Conservation (phyloP, 2,888 invertebrate species). For the Calliopum simillimum region DNA sequence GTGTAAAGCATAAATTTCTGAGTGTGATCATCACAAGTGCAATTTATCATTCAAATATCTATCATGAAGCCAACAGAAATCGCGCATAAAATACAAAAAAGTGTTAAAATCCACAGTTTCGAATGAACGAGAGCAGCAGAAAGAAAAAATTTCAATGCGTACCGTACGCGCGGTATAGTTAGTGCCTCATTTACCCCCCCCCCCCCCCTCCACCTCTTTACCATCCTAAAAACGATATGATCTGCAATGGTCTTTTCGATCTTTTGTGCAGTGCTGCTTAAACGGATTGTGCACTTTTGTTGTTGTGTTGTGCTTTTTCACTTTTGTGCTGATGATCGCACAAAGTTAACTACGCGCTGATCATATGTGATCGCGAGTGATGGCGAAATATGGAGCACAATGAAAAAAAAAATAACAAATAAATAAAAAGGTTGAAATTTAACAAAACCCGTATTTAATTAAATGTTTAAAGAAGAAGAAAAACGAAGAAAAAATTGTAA, state of each 20-base stretch:
- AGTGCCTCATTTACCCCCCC: no score
- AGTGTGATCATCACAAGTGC: constrained; percentile 7
- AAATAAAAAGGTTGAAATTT: constrained; percentile 12
- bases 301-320: constrained; percentile 22
- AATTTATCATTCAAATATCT: not conserved
- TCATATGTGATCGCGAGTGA: constrained; percentile 19
- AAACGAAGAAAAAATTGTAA: constrained; percentile 28
- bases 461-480: constrained; percentile 8
- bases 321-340: constrained; percentile 8
- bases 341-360: constrained; percentile 18
- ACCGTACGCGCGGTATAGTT: no score
- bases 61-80: not conserved
- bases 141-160: no score
- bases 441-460: constrained; percentile 21
- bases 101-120: not conserved
- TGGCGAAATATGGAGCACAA: constrained; percentile 35
- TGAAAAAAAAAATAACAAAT: not conserved
- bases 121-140: no score
- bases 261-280: no score
- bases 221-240: no score
- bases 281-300: not conserved
- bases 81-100: not conserved
- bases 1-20: not conserved
- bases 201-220: no score
- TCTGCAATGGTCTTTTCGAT: no score